Conservation (phyloP, 1,140 invertebrate genomes). For the Apis laboriosa region DNA sequence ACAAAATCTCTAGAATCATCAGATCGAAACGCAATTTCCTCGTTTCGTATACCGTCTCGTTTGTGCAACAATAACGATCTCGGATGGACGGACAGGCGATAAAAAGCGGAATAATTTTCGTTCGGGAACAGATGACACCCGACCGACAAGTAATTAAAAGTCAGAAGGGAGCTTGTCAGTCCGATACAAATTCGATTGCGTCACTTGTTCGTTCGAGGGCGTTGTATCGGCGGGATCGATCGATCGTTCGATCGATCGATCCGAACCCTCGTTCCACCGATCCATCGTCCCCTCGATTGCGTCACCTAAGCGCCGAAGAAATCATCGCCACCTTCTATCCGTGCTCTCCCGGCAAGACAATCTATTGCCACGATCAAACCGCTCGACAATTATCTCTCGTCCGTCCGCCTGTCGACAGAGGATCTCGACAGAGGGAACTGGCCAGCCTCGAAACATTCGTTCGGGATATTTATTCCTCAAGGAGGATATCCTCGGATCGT, state of each 20-base stretch:
- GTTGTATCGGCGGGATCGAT: slow-evolving; percentile 56
- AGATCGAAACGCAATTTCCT: not conserved
- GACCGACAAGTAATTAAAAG: slow-evolving; percentile 50
- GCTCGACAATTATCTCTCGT: slow-evolving; percentile 53
- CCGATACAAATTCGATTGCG: slow-evolving; percentile 52
- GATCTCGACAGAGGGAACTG: slow-evolving; percentile 45
- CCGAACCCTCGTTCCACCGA: slow-evolving; percentile 31
- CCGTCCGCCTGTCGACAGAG: slow-evolving; percentile 45
- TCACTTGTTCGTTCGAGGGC: slow-evolving; percentile 37
- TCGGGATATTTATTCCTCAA: slow-evolving; percentile 44
- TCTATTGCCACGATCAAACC: slow-evolving; percentile 52
- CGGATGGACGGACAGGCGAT: not conserved
- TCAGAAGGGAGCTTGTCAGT: slow-evolving; percentile 21
- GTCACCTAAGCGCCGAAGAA: slow-evolving; percentile 50
- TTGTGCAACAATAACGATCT: slow-evolving; percentile 1
- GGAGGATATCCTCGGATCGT: slow-evolving; percentile 36
- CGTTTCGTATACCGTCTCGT: not conserved
- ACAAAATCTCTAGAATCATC: not conserved
- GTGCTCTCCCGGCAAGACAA: slow-evolving; percentile 24
- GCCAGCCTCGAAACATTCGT: slow-evolving; percentile 32
- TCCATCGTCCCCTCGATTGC: slow-evolving; percentile 36
- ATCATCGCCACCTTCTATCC: slow-evolving; percentile 49
- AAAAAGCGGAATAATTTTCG: slow-evolving; percentile 21
- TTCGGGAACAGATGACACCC: slow-evolving; percentile 16
- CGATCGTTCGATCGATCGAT: slow-evolving; percentile 62